These are phyloP conservation scores for Dicerorhinus sumatrensis DNA, from an alignment of 2,113 vertebrate species.

Conservation along the genomic window DNA sequence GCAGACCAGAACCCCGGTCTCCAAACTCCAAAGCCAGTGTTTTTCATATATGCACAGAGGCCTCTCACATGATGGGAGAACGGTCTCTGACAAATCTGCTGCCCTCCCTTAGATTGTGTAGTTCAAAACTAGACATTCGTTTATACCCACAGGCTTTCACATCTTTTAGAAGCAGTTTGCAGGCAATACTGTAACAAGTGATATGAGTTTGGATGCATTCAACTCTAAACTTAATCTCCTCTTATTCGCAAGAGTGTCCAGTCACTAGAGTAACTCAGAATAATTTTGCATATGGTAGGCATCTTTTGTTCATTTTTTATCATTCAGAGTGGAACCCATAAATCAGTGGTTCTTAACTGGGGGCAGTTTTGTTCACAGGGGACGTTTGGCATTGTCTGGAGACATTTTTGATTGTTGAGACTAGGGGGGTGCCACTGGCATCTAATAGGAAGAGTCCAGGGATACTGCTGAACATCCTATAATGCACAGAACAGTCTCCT, in stretches of 20 bases:
- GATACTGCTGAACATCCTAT: not conserved
- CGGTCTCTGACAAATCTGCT: not conserved
- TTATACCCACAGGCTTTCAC: not conserved
- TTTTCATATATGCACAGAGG: not conserved
- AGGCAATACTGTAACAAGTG: not conserved
- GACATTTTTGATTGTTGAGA: not conserved
- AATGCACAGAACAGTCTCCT: not conserved
- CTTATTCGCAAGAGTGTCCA: not conserved
- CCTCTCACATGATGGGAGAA: not conserved
- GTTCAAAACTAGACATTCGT: not conserved
- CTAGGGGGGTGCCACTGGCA: not conserved
- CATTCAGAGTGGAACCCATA: not conserved
- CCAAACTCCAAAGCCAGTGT: not conserved
- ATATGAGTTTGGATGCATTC: not conserved
- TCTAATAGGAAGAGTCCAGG: not conserved
- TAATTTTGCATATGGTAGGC: not conserved
- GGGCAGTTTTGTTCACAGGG: not conserved
- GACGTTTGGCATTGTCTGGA: not conserved
- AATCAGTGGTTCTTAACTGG: conserved; percentile 6
- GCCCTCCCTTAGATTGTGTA: not conserved
- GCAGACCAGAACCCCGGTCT: not conserved
- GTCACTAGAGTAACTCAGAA: conserved; percentile 1
- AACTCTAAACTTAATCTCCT: not conserved
- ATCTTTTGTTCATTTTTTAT: conserved; percentile 5
- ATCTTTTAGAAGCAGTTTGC: not conserved